Evolutionary conservation across 2,888 invertebrate species (phyloP), one percentile per base, ranked within the genome.

Genomic region (Orchestes rusci): DNA sequence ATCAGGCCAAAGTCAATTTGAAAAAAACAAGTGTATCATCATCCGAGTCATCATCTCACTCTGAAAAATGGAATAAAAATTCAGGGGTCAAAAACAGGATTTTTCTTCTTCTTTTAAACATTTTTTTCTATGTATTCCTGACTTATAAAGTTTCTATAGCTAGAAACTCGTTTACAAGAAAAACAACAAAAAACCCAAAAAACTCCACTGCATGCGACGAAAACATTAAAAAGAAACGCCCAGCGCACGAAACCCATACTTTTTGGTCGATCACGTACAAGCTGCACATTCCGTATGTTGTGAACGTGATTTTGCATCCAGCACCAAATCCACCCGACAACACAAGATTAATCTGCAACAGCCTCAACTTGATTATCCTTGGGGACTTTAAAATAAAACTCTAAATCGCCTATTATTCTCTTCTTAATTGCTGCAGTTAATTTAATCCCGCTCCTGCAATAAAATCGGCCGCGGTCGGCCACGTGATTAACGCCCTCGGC

Each of bases 371-470:
- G 34, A 50, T 50, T 50, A 50, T 50, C 45, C 45, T 40, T 32
- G 37, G 29, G 45, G 45, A 43, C 45, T 48, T 43, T 45, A 45
- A 50, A 50, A 50, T 50, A 50, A 50, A 66, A 66, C 67, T 66
- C 66, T 65, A 67, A 68, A 68, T 68, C 67, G 68, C 67, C 64
- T 63, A 65, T 65, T 65, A 66, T 66, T 67, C 50, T 50, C 45
- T 41, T 50, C 50, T 43, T 50, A 50, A 50, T 50, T 47, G 67
- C 67, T 63, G 68, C 66, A 68, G 67, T 68, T 68, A 68, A 68
- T 68, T 68, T 68, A 68, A 68, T 68, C 66, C 66, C 66, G 67
- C 64, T 43, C 65, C 62, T 62, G 67, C 65, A 67, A 68, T 67
- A 67, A 68, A 68, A 67, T 66, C 64, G 43, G 50, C 51, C 43